Conservation (phyloP, 2,113 vertebrate species). For the Dicrurus megarhynchus region DNA sequence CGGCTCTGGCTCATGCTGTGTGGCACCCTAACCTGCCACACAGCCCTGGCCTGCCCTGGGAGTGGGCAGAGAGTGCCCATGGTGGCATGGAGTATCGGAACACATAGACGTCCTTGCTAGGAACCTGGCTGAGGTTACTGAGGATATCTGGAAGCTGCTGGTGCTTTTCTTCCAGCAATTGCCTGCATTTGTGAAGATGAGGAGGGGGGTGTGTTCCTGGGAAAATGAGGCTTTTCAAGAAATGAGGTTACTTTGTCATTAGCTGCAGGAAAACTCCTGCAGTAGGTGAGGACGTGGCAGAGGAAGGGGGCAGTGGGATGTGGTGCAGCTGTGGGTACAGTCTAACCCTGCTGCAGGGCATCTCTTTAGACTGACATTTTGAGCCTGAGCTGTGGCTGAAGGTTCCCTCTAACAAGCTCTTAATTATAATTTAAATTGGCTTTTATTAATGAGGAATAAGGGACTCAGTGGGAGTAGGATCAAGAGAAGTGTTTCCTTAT, state of each 20-base stretch:
- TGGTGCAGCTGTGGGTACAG: not conserved
- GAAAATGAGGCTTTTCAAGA: not conserved
- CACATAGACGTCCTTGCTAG: not conserved
- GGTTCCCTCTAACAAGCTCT: not conserved
- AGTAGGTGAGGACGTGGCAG: not conserved
- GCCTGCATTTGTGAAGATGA: not conserved
- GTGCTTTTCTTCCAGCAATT: not conserved
- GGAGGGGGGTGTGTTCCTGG: not conserved
- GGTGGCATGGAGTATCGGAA: not conserved
- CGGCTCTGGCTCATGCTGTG: fast-evolving
- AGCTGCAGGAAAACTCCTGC: not conserved
- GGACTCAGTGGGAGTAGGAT: not conserved
- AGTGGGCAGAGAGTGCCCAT: fast-evolving
- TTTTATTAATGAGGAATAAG: not conserved
- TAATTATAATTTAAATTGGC: not conserved
- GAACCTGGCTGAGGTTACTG: not conserved
- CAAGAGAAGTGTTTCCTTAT: not conserved
- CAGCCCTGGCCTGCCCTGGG: not conserved
- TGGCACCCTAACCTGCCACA: not conserved
- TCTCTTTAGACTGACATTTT: not conserved
- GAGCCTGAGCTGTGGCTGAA: not conserved
- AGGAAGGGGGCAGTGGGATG: not conserved
- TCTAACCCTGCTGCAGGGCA: not conserved
- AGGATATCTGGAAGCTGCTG: not conserved
- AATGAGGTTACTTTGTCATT: not conserved